Base-by-base conservation (phyloP, 1,140 invertebrate species). In the Pogonomyrmex californicus region DNA sequence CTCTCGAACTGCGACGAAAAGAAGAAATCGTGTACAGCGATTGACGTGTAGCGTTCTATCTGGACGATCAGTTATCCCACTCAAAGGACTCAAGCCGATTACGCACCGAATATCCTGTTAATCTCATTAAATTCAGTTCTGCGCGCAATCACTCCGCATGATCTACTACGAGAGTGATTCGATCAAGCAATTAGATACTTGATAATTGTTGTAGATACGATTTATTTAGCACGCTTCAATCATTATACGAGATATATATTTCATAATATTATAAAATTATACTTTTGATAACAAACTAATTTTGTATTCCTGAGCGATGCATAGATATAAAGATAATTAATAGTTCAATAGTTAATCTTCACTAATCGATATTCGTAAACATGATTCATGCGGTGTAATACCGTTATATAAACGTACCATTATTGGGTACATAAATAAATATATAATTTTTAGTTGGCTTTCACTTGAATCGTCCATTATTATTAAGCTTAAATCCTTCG, bases 1-100 rank as follows among this genome's bases (percentile, higher is more conserved):
- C 83, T 88, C 85, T 88, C 75, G 30, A 86, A 75, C 23, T 60
- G 30, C 41, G 17, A 60, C 33, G 12, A 73, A 83, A 60, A 60
- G 68, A 83, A 63, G 68, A 36, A 83, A 83, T 70, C 47, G 38
- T 56, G 41, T 73, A 54, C 23, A 75, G 47, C 54, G 68, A 83
- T 75, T 41, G 54, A 41, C 12, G 51, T 58, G 44, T 71, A 60
- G 12, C 63, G 38, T 73, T 71, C 66, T 54, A 73, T 47, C 17
- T 41, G n/a, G 17, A 68, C 41, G 56, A 75, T 73, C 51, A 36
- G 66, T 62, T 83, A 75, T 75, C 68, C 33, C 9, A 10, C 30
- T 83, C 66, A 83, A 83, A 83, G 54, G 79, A 73, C 7, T 62
- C 54, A 23, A 83, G 41, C 54, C 44, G 68, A 75, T 83, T 75